These are phyloP conservation scores for Oriolus oriolus DNA, from an alignment of 2,113 vertebrate species.

Conservation along the genomic window DNA sequence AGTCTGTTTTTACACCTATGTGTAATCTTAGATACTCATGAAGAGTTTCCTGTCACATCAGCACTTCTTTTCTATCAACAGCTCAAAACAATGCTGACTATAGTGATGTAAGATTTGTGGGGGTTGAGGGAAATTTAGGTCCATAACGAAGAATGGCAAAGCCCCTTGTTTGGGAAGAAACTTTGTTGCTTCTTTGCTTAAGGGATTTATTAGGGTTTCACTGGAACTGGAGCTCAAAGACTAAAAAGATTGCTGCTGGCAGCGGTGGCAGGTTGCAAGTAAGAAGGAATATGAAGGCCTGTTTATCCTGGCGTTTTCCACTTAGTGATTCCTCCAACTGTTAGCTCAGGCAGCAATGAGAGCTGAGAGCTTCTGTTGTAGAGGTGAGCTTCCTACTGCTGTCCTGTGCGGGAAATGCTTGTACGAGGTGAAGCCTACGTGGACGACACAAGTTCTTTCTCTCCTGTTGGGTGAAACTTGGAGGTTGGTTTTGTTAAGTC, in stretches of 20 bases:
- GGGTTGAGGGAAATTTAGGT: neutral
- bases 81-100: neutral
- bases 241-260: neutral
- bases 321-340: neutral
- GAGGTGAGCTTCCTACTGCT: neutral
- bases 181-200: neutral
- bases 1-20: neutral
- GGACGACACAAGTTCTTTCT: rapidly evolving
- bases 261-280: neutral
- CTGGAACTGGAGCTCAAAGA: neutral
- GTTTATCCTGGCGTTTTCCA: neutral
- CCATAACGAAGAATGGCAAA: neutral
- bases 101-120: neutral
- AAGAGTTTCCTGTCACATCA: neutral
- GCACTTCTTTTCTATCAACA: neutral
- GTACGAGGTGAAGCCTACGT: rapidly evolving
- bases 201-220: neutral
- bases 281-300: neutral
- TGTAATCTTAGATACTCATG: neutral
- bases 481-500: neutral
- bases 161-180: neutral
- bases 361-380: neutral
- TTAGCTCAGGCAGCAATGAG: neutral
- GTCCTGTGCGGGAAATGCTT: neutral
- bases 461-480: neutral